These are phyloP conservation scores for Syngnathus scovelli DNA, from an alignment of 2,113 vertebrate genomes.

Conservation along the genomic window DNA sequence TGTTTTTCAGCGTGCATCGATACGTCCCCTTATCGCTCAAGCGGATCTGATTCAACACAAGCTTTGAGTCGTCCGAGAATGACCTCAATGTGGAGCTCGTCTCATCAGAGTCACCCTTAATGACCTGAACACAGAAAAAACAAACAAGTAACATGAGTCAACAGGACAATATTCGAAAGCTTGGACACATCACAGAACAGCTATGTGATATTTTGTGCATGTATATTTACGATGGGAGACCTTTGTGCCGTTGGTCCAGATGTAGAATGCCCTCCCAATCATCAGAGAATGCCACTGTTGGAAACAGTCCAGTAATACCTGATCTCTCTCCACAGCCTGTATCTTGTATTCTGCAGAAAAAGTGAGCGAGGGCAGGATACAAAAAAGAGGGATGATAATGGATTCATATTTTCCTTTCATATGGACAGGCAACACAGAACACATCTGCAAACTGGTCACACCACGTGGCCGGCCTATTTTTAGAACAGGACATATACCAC, in stretches of 20 bases:
- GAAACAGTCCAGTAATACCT: constrained; percentile 66
- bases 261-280: constrained; percentile 48
- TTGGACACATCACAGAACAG: no score
- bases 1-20: constrained; percentile 53
- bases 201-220: neutral
- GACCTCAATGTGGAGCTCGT: neutral
- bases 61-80: constrained; percentile 54
- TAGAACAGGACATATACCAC: constrained; percentile 44
- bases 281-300: constrained; percentile 65
- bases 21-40: constrained; percentile 60
- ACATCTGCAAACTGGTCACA: constrained; percentile 45
- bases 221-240: constrained; percentile 20
- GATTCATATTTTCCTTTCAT: constrained; percentile 47
- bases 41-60: constrained; percentile 67
- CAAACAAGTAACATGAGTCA: constrained; percentile 2
- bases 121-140: constrained; percentile 32
- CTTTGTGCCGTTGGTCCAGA: constrained; percentile 43
- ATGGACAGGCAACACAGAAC: constrained; percentile 30
- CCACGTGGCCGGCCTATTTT: constrained; percentile 5
- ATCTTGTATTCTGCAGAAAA: constrained; percentile 44
- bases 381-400: constrained; percentile 8
- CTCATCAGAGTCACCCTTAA: no score
- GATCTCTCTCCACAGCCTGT: constrained; percentile 55
- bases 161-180: neutral
- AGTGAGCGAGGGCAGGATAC: neutral